A percentile compares a stretch with the other conserved stretches of the same genome.
Evolutionary conservation across 2,888 invertebrate genomes (phyloP).

Genomic region (Rhagium mordax): DNA sequence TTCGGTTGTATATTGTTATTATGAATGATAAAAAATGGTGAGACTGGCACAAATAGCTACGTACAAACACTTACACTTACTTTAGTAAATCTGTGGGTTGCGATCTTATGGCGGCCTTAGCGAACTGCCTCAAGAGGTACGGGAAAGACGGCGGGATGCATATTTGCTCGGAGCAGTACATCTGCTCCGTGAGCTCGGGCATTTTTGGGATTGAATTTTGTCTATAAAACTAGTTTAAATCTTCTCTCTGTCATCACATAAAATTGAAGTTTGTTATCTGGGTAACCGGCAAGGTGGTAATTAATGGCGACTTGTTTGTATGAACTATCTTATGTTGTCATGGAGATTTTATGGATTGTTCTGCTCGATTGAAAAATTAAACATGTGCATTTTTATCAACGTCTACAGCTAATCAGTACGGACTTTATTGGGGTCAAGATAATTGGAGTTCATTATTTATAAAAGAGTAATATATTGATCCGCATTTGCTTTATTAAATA

Average conservation of each 20-base stretch:
- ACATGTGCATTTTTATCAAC: not conserved
- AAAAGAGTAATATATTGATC: not conserved
- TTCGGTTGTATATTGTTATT: too few relatives aligned
- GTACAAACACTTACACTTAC: slow-evolving; percentile 56
- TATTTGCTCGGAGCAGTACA: slow-evolving; percentile 88
- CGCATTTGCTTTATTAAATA: not conserved
- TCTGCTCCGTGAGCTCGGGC: slow-evolving; percentile 79
- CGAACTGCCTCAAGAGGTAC: slow-evolving; percentile 87
- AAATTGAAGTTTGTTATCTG: not conserved
- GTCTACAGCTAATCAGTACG: not conserved
- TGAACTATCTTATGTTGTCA: not conserved
- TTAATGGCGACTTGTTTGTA: slow-evolving; percentile 14
- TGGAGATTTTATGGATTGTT: slow-evolving; percentile 12
- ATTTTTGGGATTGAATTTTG: slow-evolving; percentile 60
- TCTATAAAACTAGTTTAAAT: not conserved
- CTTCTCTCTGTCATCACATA: not conserved
- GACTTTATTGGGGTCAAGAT: not conserved
- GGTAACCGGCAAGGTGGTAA: not conserved
- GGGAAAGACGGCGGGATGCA: slow-evolving; percentile 88
- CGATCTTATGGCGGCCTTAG: slow-evolving; percentile 92
- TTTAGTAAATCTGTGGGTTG: slow-evolving; percentile 88
- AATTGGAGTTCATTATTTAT: not conserved
- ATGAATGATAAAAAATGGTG: too few relatives aligned
- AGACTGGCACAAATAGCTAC: too few relatives aligned
- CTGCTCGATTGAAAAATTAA: not conserved